Percentiles rank a stretch among this genome's conserved stretches.
These are phyloP conservation scores for Potamilus streckersoni DNA, from an alignment of 1,140 invertebrate species.

Conservation along the genomic window DNA sequence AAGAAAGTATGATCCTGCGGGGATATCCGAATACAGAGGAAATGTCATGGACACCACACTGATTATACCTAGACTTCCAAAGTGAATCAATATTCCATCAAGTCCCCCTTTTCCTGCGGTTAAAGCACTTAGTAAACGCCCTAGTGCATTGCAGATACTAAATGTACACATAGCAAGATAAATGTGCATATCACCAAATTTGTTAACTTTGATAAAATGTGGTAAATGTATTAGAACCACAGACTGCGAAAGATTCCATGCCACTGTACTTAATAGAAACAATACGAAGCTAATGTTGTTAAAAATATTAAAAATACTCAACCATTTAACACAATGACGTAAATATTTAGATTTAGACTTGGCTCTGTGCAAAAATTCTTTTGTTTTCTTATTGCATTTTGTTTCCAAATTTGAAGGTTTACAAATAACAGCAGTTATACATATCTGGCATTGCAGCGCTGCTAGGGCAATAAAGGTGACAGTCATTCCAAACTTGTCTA, in stretches of 20 bases:
- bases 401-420: constrained; percentile 18
- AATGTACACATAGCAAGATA: constrained; percentile 21
- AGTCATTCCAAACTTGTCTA: constrained; percentile 16
- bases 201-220: constrained; percentile 12
- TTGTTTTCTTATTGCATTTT: no score
- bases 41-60: constrained; percentile 11
- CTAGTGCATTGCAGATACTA: constrained; percentile 16
- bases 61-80: constrained; percentile 2
- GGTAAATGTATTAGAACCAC: constrained; percentile 26
- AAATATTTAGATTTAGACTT: no score
- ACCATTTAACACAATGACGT: no score
- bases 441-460: constrained; percentile 13
- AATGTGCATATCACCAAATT: constrained; percentile 2
- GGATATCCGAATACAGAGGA: constrained; percentile 22
- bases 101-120: not conserved
- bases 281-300: constrained; percentile 13
- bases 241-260: constrained; percentile 20
- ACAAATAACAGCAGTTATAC: constrained; percentile 12
- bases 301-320: not conserved
- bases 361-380: no score
- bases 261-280: constrained; percentile 20
- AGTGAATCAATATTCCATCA: constrained; percentile 10
- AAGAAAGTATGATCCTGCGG: constrained; percentile 11
- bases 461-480: constrained; percentile 16
- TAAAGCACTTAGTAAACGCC: constrained; percentile 11